These are phyloP conservation scores for Drosophila erecta DNA, from an alignment of 1,140 invertebrate species.

Conservation along the genomic window DNA sequence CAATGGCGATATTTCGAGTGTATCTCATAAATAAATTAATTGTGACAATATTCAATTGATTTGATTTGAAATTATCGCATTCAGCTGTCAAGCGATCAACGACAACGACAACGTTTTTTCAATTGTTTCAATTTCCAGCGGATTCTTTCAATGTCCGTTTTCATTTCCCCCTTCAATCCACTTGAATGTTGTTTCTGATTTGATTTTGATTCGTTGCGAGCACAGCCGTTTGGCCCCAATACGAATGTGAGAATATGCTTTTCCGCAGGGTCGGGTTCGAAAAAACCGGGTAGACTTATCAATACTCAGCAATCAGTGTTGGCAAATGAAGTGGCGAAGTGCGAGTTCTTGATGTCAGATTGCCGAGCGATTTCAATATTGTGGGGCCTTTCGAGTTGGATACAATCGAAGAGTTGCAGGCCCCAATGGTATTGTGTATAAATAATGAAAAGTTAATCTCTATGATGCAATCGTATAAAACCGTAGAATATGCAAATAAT, in stretches of 20 bases:
- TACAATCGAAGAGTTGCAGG: not conserved
- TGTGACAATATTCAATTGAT: conserved; percentile 83
- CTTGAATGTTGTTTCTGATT: conserved; percentile 34
- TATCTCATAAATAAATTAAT: conserved; percentile 80
- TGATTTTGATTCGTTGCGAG: conserved; percentile 54
- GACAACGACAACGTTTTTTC: conserved; percentile 50
- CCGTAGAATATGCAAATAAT: not conserved
- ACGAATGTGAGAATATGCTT: conserved; percentile 10
- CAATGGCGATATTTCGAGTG: conserved; percentile 49
- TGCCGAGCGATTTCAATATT: not conserved
- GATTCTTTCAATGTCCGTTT: conserved; percentile 18
- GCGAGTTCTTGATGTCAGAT: conserved; percentile 1
- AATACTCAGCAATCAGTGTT: conserved; percentile 27
- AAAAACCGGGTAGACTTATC: conserved; percentile 11
- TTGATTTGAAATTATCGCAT: conserved; percentile 81
- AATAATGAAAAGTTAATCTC: no score
- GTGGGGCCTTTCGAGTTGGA: no score
- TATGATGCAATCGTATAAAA: no score
- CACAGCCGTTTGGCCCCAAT: conserved; percentile 35
- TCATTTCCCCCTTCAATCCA: conserved; percentile 15
- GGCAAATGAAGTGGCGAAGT: conserved; percentile 35
- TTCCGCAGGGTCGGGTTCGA: not conserved
- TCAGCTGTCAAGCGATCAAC: conserved; percentile 67
- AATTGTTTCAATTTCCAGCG: conserved; percentile 61
- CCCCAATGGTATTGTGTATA: not conserved